These are phyloP conservation scores for Aelia acuminata DNA, from an alignment of 2,888 invertebrate species.

Conservation along the genomic window DNA sequence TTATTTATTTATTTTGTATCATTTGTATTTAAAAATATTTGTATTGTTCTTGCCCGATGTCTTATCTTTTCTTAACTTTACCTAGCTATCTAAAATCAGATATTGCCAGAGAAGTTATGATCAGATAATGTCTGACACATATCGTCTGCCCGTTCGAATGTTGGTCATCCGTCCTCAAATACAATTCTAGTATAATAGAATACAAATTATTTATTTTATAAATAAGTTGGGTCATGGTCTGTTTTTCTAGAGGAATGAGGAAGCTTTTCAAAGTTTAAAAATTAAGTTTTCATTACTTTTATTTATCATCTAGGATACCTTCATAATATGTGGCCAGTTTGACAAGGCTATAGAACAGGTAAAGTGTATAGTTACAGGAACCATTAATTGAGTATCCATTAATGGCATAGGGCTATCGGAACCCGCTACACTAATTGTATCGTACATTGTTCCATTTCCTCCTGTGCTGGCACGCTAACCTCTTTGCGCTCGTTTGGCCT, in stretches of 20 bases:
- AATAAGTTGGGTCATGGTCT: too few species aligned
- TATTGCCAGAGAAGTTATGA: background rate
- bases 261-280: too few species aligned
- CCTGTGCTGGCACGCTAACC: slow-evolving; percentile 2
- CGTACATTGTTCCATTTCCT: slow-evolving; percentile 42
- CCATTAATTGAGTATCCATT: slow-evolving; percentile 1
- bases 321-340: background rate
- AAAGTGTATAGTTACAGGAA: background rate
- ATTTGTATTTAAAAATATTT: background rate
- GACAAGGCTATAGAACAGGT: background rate
- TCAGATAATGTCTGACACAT: background rate
- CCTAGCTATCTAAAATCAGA: background rate
- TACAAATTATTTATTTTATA: too few species aligned
- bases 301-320: background rate
- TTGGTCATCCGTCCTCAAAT: background rate
- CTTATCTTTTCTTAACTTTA: background rate
- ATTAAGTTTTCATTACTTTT: too few species aligned
- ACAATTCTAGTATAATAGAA: background rate
- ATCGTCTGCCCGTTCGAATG: background rate
- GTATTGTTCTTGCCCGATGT: background rate
- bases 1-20: too few species aligned
- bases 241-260: too few species aligned
- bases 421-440: slow-evolving; percentile 43
- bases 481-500: background rate
- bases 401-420: background rate